phyloP scores from a whole-genome alignment of 2,888 invertebrate genomes.

The Helicoverpa assulta region DNA sequence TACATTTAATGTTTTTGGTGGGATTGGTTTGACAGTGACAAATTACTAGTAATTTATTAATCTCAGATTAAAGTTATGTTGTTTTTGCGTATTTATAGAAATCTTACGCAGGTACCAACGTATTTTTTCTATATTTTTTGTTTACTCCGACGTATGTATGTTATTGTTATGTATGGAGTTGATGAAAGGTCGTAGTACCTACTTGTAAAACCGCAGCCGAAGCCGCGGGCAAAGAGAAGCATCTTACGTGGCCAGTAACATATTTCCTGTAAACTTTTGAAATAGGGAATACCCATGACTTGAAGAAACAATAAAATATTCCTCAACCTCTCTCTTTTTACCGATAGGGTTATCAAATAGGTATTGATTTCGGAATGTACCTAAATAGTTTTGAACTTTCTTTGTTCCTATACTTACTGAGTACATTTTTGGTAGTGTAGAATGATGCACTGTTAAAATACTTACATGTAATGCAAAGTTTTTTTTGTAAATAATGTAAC shows the following conservation, averaged over 20 bases:
- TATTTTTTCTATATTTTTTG: slow-evolving; percentile 1
- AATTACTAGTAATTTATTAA: slow-evolving; percentile 4
- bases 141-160: slow-evolving; percentile 1
- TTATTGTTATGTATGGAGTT: not conserved
- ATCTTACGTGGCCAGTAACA: not conserved
- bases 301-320: slow-evolving; percentile 17
- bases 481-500: too few relatives aligned
- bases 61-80: not conserved
- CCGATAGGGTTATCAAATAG: slow-evolving; percentile 37
- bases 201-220: slow-evolving; percentile 8
- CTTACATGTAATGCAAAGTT: too few relatives aligned
- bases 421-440: not conserved
- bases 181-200: not conserved
- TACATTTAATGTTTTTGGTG: too few relatives aligned
- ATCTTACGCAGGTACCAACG: not conserved
- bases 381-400: not conserved
- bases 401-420: too few relatives aligned
- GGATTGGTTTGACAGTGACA: not conserved
- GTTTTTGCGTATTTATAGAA: not conserved
- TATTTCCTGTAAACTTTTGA: slow-evolving; percentile 50
- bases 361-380: not conserved
- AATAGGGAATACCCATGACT: slow-evolving; percentile 36
- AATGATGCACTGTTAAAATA: too few relatives aligned
- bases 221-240: not conserved
- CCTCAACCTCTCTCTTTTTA: slow-evolving; percentile 50